Base-by-base conservation (phyloP, 2,113 vertebrate species). In the Halcyon malimbica region DNA sequence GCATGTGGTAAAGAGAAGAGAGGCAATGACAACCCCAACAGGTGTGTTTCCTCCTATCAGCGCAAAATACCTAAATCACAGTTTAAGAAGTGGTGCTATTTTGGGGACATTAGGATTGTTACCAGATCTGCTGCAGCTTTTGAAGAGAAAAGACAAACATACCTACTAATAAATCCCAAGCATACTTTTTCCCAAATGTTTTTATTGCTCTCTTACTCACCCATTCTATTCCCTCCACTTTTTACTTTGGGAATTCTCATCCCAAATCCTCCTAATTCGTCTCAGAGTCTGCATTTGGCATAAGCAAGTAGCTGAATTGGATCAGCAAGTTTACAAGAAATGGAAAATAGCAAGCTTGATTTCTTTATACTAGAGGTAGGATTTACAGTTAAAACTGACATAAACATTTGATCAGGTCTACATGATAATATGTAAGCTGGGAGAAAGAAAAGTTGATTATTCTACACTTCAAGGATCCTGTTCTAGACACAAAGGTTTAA, bases 391-490 rank as follows among this genome's bases (percentile, higher is more conserved):
- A 48, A 41, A 71, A 41, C 0, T 28, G 21, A 16, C 15, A 63
- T 11, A 21, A 63, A 44, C 26, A 17, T 16, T 35, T 79, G 13
- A 39, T 28, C 60, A 35, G 5, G 23, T 64, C 74, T 69, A 50
- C 1, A 2, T 23, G 20, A 28, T 33, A 57, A 41, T 4, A 50
- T 0, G 3, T 2, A 13, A 84, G n/a, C 41, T 65, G 20, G 0
- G 0, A 83, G 63, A 42, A 84, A 74, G 7, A 31, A 78, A 39
- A 51, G 15, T 2, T 54, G 3, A 23, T 33, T 82, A 63, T 31
- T 31, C 46, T 44, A 13, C 14, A 41, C 14, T 54, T 81, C 17
- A 41, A 62, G n/a, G 39, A 59, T 29, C 23, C 24, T 5, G 2
- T 37, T 31, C n/a, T 1, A 42, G 21, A 41, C 11, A n/a, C 6